Conservation (phyloP, 2,113 vertebrate species). For the Amazona vittata region DNA sequence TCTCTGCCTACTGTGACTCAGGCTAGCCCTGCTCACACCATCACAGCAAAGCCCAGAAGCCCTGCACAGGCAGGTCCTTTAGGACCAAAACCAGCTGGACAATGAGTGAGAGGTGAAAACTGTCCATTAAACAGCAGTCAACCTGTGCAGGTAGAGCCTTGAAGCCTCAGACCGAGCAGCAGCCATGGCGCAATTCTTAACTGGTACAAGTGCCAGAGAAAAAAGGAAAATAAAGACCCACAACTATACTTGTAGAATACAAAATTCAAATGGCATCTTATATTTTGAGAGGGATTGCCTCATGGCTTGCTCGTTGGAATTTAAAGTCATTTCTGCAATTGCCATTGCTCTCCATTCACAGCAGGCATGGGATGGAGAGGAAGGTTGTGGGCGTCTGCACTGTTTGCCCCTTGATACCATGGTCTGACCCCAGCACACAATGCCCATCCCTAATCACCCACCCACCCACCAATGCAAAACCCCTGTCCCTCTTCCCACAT, state of each 20-base stretch:
- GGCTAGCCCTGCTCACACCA: background rate
- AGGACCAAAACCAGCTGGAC: background rate
- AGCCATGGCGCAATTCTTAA: background rate
- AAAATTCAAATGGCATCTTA: background rate
- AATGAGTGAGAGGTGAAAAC: background rate
- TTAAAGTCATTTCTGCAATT: background rate
- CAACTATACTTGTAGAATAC: background rate
- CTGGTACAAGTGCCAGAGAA: background rate
- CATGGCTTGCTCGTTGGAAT: background rate
- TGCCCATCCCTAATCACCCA: too few relatives aligned
- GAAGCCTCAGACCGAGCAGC: background rate
- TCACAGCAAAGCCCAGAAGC: background rate
- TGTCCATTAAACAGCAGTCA: background rate
- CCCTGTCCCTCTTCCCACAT: rapidly evolving
- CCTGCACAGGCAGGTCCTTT: background rate
- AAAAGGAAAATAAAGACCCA: background rate
- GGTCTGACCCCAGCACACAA: background rate
- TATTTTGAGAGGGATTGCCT: background rate
- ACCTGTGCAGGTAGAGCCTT: too few relatives aligned
- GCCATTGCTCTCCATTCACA: background rate
- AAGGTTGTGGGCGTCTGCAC: background rate
- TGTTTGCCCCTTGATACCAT: background rate
- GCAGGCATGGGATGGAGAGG: background rate
- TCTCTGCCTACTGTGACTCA: background rate
- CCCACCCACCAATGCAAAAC: background rate